Conservation (phyloP, 2,888 invertebrate species). For the Tenthredo livida region DNA sequence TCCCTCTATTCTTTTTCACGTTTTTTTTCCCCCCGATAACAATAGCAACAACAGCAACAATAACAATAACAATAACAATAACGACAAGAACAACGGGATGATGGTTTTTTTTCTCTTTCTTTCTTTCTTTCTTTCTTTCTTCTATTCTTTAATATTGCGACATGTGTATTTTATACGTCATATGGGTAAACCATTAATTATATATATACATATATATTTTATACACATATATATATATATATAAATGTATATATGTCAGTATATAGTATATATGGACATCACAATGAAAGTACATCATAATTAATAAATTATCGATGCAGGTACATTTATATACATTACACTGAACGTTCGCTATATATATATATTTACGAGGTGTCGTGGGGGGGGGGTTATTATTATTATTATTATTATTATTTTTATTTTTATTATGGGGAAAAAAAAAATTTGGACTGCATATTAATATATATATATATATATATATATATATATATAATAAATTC, state of each 20-base stretch:
- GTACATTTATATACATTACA: conserved; percentile 58
- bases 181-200: conserved; percentile 55
- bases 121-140: no score
- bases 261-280: conserved; percentile 60
- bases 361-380: no score
- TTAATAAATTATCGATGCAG: conserved; percentile 60
- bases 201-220: conserved; percentile 40
- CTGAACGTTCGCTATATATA: conserved; percentile 52
- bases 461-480: no score
- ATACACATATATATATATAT: conserved; percentile 40
- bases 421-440: no score
- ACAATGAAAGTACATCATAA: conserved; percentile 60
- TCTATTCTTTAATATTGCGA: not conserved
- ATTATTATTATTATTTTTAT: no score
- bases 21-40: not conserved
- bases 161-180: conserved; percentile 63
- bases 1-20: not conserved
- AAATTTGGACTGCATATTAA: no score
- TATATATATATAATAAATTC: no score
- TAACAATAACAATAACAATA: not conserved
- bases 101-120: not conserved
- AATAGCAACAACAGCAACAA: not conserved
- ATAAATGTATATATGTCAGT: conserved; percentile 62
- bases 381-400: no score
- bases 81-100: not conserved